phyloP scores from a whole-genome alignment of 2,888 invertebrate genomes.

The Eupithecia pulchellata region DNA sequence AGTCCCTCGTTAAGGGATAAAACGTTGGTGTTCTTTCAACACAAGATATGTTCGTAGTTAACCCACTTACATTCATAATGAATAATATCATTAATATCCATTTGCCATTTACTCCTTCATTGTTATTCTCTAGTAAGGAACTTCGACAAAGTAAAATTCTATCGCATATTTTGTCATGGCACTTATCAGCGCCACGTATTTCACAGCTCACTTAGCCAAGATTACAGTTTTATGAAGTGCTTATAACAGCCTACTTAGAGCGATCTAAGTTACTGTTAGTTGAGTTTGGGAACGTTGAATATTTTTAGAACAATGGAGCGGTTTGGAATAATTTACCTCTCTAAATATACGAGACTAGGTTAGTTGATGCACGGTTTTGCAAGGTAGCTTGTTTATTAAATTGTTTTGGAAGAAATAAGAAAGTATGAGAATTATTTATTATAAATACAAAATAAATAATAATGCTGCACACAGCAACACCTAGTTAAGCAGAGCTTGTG shows the following conservation, averaged over 20 bases:
- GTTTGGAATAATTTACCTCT: constrained; percentile 11
- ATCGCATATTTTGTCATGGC: constrained; percentile 30
- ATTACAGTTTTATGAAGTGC: constrained; percentile 45
- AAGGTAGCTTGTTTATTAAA: background rate
- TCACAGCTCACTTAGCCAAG: constrained; percentile 44
- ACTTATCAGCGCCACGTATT: constrained; percentile 38
- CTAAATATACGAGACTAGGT: constrained; percentile 1
- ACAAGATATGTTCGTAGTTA: too few species aligned
- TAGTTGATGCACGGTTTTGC: background rate
- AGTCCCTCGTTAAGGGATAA: too few species aligned
- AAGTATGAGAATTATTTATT: too few species aligned
- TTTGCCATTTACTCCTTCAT: too few species aligned
- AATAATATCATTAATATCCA: too few species aligned
- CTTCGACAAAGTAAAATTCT: constrained; percentile 24
- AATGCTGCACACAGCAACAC: too few species aligned
- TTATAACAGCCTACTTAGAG: constrained; percentile 36
- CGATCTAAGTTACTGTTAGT: constrained; percentile 32
- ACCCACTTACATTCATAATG: too few species aligned
- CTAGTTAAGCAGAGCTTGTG: too few species aligned
- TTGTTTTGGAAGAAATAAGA: background rate
- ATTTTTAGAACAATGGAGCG: constrained; percentile 22
- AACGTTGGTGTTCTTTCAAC: too few species aligned
- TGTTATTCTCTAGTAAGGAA: background rate
- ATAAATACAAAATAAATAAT: too few species aligned
- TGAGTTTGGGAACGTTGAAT: constrained; percentile 22